Conservation (phyloP, 1,140 invertebrate species). For the Asbolus verrucosus region DNA sequence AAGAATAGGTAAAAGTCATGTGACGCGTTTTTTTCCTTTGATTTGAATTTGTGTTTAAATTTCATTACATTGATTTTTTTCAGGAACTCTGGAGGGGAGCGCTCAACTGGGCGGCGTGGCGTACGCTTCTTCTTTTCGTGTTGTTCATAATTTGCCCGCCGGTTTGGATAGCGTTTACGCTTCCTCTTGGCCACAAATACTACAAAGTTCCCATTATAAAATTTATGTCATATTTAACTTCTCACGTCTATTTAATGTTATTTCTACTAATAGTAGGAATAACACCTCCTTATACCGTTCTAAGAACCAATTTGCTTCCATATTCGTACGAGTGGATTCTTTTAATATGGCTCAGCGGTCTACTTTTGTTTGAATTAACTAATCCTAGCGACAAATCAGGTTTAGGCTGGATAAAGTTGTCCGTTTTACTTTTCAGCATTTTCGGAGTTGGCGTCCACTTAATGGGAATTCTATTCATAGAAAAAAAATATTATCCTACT, state of each 20-base stretch:
- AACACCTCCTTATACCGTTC: slow-evolving; percentile 86
- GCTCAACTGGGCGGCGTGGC: slow-evolving; percentile 95
- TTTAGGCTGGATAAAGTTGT: slow-evolving; percentile 91
- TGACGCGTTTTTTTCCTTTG: not conserved
- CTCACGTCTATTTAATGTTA: slow-evolving; percentile 97
- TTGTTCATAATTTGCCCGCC: slow-evolving; percentile 93
- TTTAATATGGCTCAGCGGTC: slow-evolving; percentile 94
- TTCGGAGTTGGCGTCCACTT: slow-evolving; percentile 93
- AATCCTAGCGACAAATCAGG: slow-evolving; percentile 96
- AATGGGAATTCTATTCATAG: slow-evolving; percentile 78
- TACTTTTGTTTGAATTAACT: slow-evolving; percentile 95
- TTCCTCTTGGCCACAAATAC: slow-evolving; percentile 95
- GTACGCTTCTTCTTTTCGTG: slow-evolving; percentile 92
- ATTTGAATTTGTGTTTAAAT: no score
- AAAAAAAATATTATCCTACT: slow-evolving; percentile 80
- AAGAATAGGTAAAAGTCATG: slow-evolving; percentile 68
- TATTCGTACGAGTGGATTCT: slow-evolving; percentile 98
- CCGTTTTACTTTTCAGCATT: slow-evolving; percentile 92
- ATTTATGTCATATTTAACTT: slow-evolving; percentile 99
- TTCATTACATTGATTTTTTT: no score
- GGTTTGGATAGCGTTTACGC: slow-evolving; percentile 95
- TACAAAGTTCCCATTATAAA: slow-evolving; percentile 98
- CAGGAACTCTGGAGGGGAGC: slow-evolving; percentile 97
- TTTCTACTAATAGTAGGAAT: slow-evolving; percentile 93
- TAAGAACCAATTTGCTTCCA: slow-evolving; percentile 78